Base-by-base conservation (phyloP, 2,888 invertebrate genomes). In the Automeris io region DNA sequence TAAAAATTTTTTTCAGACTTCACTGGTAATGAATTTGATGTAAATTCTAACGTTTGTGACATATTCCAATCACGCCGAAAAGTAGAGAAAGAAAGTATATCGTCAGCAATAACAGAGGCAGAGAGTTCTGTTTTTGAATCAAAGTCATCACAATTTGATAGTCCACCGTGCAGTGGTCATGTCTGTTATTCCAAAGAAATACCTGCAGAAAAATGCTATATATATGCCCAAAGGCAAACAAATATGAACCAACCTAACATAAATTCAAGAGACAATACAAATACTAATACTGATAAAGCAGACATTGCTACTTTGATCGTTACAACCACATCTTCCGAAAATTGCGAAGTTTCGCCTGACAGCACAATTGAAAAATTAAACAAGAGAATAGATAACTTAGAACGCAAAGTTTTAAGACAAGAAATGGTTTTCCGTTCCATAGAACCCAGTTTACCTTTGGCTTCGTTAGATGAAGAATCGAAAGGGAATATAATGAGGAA, bases 391-490 rank as follows among this genome's bases (percentile, higher is more conserved):
- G 66, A 78, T 46, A 47, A 70, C 29, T 60, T 85, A 50, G 78
- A 82, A 51, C 69, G 63, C 47, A 80, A 75, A 65, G 52, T 81
- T 53, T 53, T 73, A 36, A 63, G 51, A 50, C 82, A 80, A 64
- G 81, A 80, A 61, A 78, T 74, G 76, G 72, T 79, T 40, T 71
- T 78, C 55, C 73, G 71, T 49, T 67, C 71, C 34, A 57, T 78
- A 39, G 70, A 77, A 54, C 70, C 71, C 45, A 69, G 70, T 44
- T 42, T 70, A 46, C 56, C 62, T 39, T 44, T 72, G 42, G 74
- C 79, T 49, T 80, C 80, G 31, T 75, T 78, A 45, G 78, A 81
- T 57, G 79, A 77, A 47, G 75, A 72, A 45, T 49, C 56, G 32
- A 68, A 66, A 46, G 51, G 58, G 43, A 61, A 56, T 42, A 54